Evolutionary conservation across 2,113 vertebrate species (phyloP).

Genomic region (Megaceryle torquata): DNA sequence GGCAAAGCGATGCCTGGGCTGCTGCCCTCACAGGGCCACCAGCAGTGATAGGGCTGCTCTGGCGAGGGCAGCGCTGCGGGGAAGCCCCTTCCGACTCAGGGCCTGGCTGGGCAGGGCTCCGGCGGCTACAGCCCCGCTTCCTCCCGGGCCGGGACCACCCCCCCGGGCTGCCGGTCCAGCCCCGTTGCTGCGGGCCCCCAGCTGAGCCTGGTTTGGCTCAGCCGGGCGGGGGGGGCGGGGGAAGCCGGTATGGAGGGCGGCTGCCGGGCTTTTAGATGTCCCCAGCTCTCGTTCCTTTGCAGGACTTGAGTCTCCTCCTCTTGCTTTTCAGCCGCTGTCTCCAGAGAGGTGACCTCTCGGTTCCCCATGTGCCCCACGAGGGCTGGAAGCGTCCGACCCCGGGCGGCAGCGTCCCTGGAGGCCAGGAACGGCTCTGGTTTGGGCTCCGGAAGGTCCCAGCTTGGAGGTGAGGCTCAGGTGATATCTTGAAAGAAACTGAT

Average conservation of each 20-base stretch:
- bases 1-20: not conserved
- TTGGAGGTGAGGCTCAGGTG: not conserved
- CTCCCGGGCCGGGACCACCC: rapidly evolving
- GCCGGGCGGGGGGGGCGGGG: no score
- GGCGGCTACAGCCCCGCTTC: rapidly evolving
- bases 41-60: not conserved
- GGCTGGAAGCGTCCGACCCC: rapidly evolving
- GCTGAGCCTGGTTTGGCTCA: rapidly evolving
- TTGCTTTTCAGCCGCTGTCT: not conserved
- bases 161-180: rapidly evolving
- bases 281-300: not conserved
- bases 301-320: no score
- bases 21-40: rapidly evolving
- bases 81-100: no score
- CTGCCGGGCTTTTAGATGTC: not conserved
- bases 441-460: no score
- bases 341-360: not conserved
- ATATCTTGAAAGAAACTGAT: not conserved
- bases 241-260: rapidly evolving
- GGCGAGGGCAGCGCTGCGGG: not conserved
- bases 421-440: rapidly evolving
- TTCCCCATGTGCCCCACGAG: rapidly evolving
- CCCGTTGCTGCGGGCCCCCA: not conserved
- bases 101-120: not conserved
- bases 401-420: no score